phyloP scores from a whole-genome alignment of 2,113 vertebrate genomes.

The Chlamydotis undulata region DNA sequence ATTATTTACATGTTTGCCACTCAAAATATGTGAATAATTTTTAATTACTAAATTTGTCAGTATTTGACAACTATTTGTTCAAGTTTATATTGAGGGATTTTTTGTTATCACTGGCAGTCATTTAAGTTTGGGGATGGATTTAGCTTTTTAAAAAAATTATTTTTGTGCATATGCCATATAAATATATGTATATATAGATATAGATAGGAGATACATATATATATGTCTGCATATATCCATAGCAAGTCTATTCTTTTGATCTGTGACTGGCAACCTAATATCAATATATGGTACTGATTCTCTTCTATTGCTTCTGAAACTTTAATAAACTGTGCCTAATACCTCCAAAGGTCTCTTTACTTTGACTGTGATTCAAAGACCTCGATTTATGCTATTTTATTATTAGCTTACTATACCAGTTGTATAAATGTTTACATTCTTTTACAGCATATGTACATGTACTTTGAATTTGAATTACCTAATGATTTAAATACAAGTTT shows the following conservation, averaged over 20 bases:
- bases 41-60: background rate
- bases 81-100: background rate
- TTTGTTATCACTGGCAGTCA: background rate
- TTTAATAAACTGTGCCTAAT: background rate
- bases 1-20: background rate
- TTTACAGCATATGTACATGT: background rate
- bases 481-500: background rate
- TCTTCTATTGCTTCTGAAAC: background rate
- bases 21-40: background rate
- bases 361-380: background rate
- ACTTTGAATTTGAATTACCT: background rate
- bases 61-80: background rate
- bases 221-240: background rate
- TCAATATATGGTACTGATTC: background rate
- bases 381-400: background rate
- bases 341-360: background rate
- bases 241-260: background rate
- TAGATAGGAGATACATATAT: background rate
- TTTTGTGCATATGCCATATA: background rate
- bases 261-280: background rate
- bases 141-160: background rate
- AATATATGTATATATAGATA: background rate
- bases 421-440: background rate
- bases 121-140: background rate
- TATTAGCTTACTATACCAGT: background rate